Base-by-base conservation (phyloP, 2,797 vertebrate species). In the Heliangelus exortis region DNA sequence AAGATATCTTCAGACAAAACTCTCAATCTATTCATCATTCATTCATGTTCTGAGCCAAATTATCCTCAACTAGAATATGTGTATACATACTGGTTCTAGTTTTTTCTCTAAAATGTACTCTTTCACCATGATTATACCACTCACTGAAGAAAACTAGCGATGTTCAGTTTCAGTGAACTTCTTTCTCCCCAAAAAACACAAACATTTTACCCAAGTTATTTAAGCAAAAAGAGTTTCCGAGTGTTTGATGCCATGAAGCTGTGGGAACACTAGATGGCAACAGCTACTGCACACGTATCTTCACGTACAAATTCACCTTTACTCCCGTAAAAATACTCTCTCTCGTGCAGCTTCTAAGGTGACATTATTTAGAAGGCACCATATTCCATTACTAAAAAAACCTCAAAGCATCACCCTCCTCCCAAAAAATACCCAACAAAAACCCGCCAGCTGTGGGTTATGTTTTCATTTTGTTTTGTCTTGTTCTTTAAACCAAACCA, bases 201-300 rank as follows among this genome's bases (percentile, higher is more conserved):
- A 53, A 12, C 13, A 54, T 57, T 18, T n/a, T 71, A n/a, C 13
- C 6, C 88, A 39, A 1, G 7, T 0, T 47, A 59, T 17, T 87
- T 55, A 63, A 75, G 36, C 12, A 67, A 78, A 80, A 82, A 68
- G 17, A 76, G 26, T 59, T 92, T 31, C 28, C 16, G 31, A 15
- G n/a, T 31, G 34, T 86, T 75, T 47, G 67, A 55, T 96, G 93
- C 67, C 84, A 91, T 95, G 90, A 92, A 92, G 63, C 23, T 75
- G 73, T 22, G 28, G 71, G 55, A 95, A 97, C 95, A 76, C 96
- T 95, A 97, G 96, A 89, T 97, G 92, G 94, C 96, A 96, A 96
- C 87, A 95, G 92, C 33, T 48, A 54, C 77, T 69, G 29, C 34
- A 50, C 8, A 6, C 1, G 3, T 21, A 65, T 39, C n/a, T 78